A percentile compares a stretch with the other conserved stretches of the same genome.
phyloP scores from a whole-genome alignment of 1,140 invertebrate genomes.

The Neomicropteryx cornuta region DNA sequence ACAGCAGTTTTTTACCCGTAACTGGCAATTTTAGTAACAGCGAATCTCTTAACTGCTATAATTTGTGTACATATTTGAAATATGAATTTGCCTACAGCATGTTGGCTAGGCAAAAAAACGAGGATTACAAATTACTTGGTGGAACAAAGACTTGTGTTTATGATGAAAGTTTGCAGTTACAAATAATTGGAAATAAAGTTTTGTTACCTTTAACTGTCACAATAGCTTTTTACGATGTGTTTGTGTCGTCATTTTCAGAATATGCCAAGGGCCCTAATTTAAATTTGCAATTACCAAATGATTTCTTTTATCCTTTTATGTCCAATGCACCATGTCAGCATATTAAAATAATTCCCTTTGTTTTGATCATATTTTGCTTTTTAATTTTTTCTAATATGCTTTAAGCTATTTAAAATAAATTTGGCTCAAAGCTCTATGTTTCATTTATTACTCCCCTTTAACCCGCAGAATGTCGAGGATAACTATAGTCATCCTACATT shows the following conservation, averaged over 20 bases:
- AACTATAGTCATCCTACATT: slow-evolving; percentile 4
- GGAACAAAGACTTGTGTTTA: slow-evolving; percentile 23
- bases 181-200: slow-evolving; percentile 20
- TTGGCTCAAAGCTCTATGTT: slow-evolving; percentile 6
- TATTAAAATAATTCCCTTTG: neutral
- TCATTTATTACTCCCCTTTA: slow-evolving; percentile 3
- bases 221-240: slow-evolving; percentile 49
- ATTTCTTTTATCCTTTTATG: slow-evolving; percentile 62
- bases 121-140: slow-evolving; percentile 27
- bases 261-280: slow-evolving; percentile 48
- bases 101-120: slow-evolving; percentile 21
- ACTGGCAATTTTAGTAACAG: slow-evolving; percentile 13
- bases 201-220: slow-evolving; percentile 20
- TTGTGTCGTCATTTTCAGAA: slow-evolving; percentile 34
- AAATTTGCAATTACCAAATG: slow-evolving; percentile 49
- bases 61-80: slow-evolving; percentile 10
- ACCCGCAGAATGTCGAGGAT: no score
- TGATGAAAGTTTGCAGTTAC: slow-evolving; percentile 22
- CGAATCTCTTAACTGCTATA: slow-evolving; percentile 15
- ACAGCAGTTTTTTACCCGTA: slow-evolving; percentile 17
- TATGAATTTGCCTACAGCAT: slow-evolving; percentile 34
- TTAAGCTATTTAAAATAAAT: slow-evolving; percentile 7
- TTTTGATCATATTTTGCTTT: neutral
- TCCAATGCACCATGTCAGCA: slow-evolving; percentile 8
- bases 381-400: slow-evolving; percentile 8